Evolutionary conservation across 2,113 vertebrate species (phyloP).

Genomic region (Salvelinus fontinalis): DNA sequence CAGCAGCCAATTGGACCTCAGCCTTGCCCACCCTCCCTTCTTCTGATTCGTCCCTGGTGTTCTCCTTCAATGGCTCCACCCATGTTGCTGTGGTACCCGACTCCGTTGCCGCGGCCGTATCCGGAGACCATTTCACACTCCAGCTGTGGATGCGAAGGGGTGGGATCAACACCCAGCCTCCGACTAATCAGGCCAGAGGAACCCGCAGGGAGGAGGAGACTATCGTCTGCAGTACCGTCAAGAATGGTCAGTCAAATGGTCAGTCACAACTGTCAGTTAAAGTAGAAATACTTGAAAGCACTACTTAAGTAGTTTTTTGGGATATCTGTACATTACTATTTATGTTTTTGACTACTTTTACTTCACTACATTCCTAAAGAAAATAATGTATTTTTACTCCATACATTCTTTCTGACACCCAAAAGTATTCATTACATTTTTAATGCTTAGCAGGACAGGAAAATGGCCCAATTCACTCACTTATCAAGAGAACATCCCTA

Average conservation of each 20-base stretch:
- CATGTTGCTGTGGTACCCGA: conserved; percentile 90
- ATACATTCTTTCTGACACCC: no score
- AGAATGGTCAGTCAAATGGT: conserved; percentile 91
- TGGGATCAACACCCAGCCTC: conserved; percentile 74
- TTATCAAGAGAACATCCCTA: no score
- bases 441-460: no score
- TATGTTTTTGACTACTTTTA: no score
- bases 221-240: conserved; percentile 91
- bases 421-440: no score
- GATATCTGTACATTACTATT: no score
- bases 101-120: conserved; percentile 66
- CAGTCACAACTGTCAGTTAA: conserved; percentile 40
- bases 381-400: no score
- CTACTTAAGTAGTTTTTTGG: no score
- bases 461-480: no score
- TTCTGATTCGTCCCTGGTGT: conserved; percentile 94
- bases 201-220: conserved; percentile 90
- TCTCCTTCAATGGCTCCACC: conserved; percentile 92
- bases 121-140: conserved; percentile 90
- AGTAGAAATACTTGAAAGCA: no score
- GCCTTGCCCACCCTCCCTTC: conserved; percentile 92
- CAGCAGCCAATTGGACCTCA: conserved; percentile 89
- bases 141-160: conserved; percentile 96
- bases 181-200: conserved; percentile 66
- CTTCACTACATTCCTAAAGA: no score